Evolutionary conservation across 2,113 vertebrate species (phyloP).

Genomic region (Engraulis encrasicolus): DNA sequence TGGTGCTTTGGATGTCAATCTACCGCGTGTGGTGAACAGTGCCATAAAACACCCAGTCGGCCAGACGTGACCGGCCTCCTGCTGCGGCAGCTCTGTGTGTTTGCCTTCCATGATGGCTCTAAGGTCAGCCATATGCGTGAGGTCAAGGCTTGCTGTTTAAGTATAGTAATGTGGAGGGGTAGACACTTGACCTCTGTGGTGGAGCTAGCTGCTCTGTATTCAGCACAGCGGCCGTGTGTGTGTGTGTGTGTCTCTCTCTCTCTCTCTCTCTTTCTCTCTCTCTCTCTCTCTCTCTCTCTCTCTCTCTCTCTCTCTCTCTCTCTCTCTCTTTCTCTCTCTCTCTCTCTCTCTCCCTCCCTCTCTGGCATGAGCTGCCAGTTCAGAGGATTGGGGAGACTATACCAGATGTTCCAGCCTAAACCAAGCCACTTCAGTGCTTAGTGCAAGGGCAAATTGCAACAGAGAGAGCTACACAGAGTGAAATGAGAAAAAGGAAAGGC

Average conservation of each 20-base stretch:
- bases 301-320: too few species aligned
- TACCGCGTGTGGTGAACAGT: not conserved
- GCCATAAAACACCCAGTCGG: not conserved
- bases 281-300: too few species aligned
- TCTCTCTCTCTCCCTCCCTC: too few species aligned
- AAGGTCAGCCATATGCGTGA: not conserved
- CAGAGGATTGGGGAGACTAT: not conserved
- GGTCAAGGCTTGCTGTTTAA: not conserved
- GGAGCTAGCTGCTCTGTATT: not conserved
- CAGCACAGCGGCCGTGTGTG: too few species aligned
- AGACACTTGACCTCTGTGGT: not conserved
- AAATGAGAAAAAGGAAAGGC: too few species aligned
- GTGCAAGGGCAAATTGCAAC: not conserved
- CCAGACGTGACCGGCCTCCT: not conserved
- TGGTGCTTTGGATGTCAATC: not conserved
- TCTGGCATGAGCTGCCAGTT: not conserved
- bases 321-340: too few species aligned
- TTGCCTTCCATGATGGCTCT: not conserved
- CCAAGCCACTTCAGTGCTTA: not conserved
- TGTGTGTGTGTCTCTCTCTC: too few species aligned
- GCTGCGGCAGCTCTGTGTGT: not conserved
- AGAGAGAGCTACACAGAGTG: too few species aligned
- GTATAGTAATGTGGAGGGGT: not conserved
- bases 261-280: too few species aligned
- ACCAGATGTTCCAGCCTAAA: not conserved